Evolutionary conservation across 2,888 invertebrate species (phyloP).

Genomic region (Drosophila subquinaria): DNA sequence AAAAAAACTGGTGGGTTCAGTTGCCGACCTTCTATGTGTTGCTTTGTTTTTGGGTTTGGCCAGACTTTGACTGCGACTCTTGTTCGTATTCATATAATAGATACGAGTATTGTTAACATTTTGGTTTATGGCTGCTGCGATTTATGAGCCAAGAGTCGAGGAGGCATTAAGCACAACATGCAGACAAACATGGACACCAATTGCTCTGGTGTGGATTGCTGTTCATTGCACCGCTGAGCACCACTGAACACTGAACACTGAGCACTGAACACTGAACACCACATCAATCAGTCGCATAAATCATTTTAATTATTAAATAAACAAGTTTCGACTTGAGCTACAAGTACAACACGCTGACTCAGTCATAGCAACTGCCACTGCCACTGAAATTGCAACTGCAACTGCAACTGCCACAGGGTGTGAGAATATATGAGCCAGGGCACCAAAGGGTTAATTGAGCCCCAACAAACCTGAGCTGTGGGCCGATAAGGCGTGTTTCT

Average conservation of each 20-base stretch:
- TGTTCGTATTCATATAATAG: conserved; percentile 10
- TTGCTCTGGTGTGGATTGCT: conserved; percentile 55
- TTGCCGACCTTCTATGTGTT: conserved; percentile 56
- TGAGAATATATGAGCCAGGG: conserved; percentile 59
- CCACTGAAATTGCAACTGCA: conserved; percentile 2
- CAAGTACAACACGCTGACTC: conserved; percentile 49
- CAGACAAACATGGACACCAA: conserved; percentile 66
- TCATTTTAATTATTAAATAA: conserved; percentile 81
- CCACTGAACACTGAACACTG: conserved; percentile 25
- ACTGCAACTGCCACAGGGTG: conserved; percentile 40
- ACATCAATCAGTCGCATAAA: conserved; percentile 80
- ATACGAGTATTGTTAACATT: conserved; percentile 62
- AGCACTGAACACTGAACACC: conserved; percentile 45
- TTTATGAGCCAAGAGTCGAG: conserved; percentile 55
- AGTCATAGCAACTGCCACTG: conserved; percentile 18
- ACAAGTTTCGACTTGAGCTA: conserved; percentile 53
- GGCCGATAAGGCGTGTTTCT: conserved; percentile 8
- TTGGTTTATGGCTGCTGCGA: conserved; percentile 65
- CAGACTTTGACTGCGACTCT: neutral
- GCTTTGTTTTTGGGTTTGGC: conserved; percentile 51
- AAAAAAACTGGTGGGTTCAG: conserved; percentile 40
- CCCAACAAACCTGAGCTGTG: conserved; percentile 28
- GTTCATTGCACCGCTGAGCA: conserved; percentile 23
- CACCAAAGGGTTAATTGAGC: conserved; percentile 71
- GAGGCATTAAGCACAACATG: conserved; percentile 70